Evolutionary conservation across 2,888 invertebrate species (phyloP).

Genomic region (Caprella mutica): DNA sequence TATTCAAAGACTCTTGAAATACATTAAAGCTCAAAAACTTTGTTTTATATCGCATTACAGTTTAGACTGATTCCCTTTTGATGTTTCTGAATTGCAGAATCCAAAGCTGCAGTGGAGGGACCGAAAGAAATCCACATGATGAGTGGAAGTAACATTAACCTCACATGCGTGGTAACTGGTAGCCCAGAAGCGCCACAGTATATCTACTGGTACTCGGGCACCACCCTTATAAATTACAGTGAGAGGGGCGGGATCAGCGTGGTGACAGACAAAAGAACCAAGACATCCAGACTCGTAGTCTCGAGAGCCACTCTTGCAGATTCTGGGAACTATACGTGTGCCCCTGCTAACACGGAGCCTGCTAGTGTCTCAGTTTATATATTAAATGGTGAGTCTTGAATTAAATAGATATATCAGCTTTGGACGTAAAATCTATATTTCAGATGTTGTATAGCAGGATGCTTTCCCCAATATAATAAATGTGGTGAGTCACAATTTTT

Average conservation of each 20-base stretch:
- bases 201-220: slow-evolving; percentile 52
- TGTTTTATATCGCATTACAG: too few relatives aligned
- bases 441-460: too few relatives aligned
- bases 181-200: slow-evolving; percentile 41
- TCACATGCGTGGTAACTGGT: slow-evolving; percentile 53
- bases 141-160: slow-evolving; percentile 80
- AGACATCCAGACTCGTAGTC: slow-evolving; percentile 20
- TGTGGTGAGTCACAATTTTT: too few relatives aligned
- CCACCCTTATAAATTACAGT: slow-evolving; percentile 49
- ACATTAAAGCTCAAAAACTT: too few relatives aligned
- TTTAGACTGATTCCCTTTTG: too few relatives aligned
- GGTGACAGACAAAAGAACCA: slow-evolving; percentile 42
- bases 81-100: slow-evolving; percentile 1
- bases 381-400: slow-evolving; percentile 22
- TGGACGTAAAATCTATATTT: too few relatives aligned
- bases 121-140: slow-evolving; percentile 28
- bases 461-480: too few relatives aligned
- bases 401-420: too few relatives aligned
- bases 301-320: slow-evolving; percentile 45
- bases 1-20: too few relatives aligned
- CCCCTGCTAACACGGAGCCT: slow-evolving; percentile 29
- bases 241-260: slow-evolving; percentile 49
- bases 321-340: slow-evolving; percentile 53
- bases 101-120: slow-evolving; percentile 17
- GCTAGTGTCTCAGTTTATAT: slow-evolving; percentile 30